Evolutionary conservation across 1,140 invertebrate species (phyloP).

Genomic region (Stegodyphus mimosarum): DNA sequence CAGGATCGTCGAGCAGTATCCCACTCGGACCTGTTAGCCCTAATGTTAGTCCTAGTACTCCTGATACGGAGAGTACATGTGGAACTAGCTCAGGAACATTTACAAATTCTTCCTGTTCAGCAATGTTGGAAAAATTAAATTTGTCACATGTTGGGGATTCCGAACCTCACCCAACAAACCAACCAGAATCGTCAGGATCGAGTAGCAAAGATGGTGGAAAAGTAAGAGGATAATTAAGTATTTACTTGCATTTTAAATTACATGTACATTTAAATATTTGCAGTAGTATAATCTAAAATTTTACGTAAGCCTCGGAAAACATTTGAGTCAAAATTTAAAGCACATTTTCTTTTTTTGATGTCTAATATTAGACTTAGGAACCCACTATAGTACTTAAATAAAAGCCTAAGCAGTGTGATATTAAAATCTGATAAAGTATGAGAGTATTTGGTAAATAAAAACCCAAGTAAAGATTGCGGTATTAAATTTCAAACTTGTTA

Average conservation of each 20-base stretch:
- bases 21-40: constrained; percentile 33
- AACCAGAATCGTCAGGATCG: constrained; percentile 16
- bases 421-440: too few species aligned
- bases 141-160: constrained; percentile 22
- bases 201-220: constrained; percentile 24
- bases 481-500: too few species aligned
- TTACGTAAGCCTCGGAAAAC: too few species aligned
- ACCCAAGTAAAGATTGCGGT: too few species aligned
- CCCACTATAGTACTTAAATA: too few species aligned
- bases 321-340: too few species aligned
- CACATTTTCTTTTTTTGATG: too few species aligned
- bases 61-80: constrained; percentile 19
- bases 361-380: too few species aligned
- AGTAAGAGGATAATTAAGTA: constrained; percentile 1
- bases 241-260: background rate
- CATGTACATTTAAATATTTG: too few species aligned
- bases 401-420: too few species aligned
- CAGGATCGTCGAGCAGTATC: background rate
- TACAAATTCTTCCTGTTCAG: constrained; percentile 26
- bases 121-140: constrained; percentile 30
- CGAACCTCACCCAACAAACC: background rate
- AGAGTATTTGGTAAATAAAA: too few species aligned
- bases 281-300: too few species aligned
- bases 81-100: background rate
- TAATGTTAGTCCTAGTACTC: constrained; percentile 54